phyloP scores from a whole-genome alignment of 2,113 vertebrate genomes.

The Globicephala melas region DNA sequence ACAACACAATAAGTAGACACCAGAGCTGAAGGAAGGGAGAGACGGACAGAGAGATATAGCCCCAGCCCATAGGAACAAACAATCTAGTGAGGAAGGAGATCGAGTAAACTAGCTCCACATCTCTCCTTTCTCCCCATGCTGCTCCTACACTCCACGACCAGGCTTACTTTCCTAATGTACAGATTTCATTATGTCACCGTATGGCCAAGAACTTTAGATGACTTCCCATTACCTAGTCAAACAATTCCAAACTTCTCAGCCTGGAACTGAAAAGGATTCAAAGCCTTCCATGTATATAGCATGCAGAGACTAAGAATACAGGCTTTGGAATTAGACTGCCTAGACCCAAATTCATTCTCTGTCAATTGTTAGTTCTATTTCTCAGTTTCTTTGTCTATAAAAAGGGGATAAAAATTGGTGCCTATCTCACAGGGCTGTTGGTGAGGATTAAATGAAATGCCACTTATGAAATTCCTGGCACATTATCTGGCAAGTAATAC shows the following conservation, averaged over 20 bases:
- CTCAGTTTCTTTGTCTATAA: background rate
- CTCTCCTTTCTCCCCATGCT: background rate
- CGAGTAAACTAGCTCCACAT: background rate
- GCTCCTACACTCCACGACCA: background rate
- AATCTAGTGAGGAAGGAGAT: background rate
- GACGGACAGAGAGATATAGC: background rate
- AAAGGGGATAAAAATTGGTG: background rate
- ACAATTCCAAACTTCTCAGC: conserved; percentile 15
- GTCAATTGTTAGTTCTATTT: conserved; percentile 27
- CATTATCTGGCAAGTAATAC: conserved; percentile 9
- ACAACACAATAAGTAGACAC: background rate
- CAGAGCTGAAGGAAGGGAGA: background rate
- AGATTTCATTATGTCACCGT: conserved; percentile 3
- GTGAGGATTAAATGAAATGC: conserved; percentile 31
- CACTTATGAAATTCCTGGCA: background rate
- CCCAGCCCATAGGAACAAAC: background rate
- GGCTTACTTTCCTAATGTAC: background rate
- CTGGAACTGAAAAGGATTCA: background rate
- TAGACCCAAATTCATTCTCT: conserved; percentile 1
- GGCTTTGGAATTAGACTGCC: background rate
- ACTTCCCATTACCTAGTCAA: background rate
- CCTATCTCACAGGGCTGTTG: background rate
- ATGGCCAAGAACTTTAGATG: conserved; percentile 29
- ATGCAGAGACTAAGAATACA: background rate
- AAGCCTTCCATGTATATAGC: background rate